phyloP scores from a whole-genome alignment of 2,888 invertebrate species.

The Drosophila trichaetosa region DNA sequence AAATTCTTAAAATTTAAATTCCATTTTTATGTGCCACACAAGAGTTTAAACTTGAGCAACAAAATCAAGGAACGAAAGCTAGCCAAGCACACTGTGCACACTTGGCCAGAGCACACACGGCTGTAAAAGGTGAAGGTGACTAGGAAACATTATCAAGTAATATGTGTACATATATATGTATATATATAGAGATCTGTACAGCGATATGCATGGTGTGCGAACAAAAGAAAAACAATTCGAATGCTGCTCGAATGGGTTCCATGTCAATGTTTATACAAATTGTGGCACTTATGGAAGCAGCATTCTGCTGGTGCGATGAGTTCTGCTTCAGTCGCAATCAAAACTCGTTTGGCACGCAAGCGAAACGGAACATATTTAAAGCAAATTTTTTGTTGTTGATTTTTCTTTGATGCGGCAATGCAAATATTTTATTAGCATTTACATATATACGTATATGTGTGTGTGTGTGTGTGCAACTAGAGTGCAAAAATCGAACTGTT shows the following conservation, averaged over 20 bases:
- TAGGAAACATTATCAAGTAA: conserved; percentile 16
- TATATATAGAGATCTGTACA: background rate
- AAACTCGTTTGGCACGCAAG: conserved; percentile 65
- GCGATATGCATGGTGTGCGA: conserved; percentile 34
- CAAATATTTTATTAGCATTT: conserved; percentile 40
- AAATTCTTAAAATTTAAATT: background rate
- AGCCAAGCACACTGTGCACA: conserved; percentile 54
- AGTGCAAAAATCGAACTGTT: conserved; percentile 55
- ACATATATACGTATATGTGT: background rate
- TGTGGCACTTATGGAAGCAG: conserved; percentile 14
- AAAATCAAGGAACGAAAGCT: background rate
- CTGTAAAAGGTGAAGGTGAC: conserved; percentile 33
- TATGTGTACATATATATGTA: background rate
- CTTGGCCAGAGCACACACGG: conserved; percentile 33
- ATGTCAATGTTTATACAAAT: conserved; percentile 17
- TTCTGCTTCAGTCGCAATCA: conserved; percentile 59
- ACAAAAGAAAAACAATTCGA: conserved; percentile 68
- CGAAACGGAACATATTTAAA: conserved; percentile 31
- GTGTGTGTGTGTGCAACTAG: conserved; percentile 44
- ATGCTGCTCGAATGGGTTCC: conserved; percentile 26
- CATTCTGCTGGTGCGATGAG: conserved; percentile 12
- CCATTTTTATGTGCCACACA: background rate
- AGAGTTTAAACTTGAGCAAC: background rate
- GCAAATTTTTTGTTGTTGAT: conserved; percentile 3
- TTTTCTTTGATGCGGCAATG: conserved; percentile 28